A percentile compares a stretch with the other conserved stretches of the same genome.
Evolutionary conservation across 2,113 vertebrate species (phyloP).

Genomic region (Neolamprologus sp.): DNA sequence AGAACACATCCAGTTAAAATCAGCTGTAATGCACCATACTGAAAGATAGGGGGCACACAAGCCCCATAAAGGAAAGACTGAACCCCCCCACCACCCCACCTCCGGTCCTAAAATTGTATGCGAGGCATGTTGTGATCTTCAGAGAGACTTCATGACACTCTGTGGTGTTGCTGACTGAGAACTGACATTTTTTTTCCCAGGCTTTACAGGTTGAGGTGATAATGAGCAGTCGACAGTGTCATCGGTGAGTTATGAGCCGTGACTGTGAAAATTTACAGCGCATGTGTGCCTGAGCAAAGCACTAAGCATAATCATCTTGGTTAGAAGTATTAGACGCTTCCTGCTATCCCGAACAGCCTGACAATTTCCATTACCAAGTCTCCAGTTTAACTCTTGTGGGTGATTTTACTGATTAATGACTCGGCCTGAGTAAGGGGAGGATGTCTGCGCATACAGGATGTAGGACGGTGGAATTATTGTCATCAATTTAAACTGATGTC

Average conservation of each 20-base stretch:
- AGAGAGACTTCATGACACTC: neutral
- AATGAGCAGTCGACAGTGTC: neutral
- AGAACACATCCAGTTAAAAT: neutral
- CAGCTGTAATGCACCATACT: neutral
- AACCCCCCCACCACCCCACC: neutral
- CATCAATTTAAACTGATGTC: neutral
- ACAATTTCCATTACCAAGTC: neutral
- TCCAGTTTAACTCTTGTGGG: neutral
- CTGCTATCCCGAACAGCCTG: neutral
- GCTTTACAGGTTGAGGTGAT: slow-evolving; percentile 18
- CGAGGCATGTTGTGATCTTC: neutral
- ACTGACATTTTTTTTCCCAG: neutral
- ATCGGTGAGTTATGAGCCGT: neutral
- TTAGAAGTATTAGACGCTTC: neutral
- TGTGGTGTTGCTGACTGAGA: neutral
- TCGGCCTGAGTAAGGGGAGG: neutral
- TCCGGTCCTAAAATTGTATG: neutral
- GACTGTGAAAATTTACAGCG: neutral
- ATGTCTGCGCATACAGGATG: neutral
- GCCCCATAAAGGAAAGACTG: neutral
- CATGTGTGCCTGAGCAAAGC: neutral
- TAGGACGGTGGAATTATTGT: neutral
- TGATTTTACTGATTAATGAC: neutral
- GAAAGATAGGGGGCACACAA: slow-evolving; percentile 9
- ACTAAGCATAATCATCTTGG: neutral